phyloP scores from a whole-genome alignment of 2,888 invertebrate genomes.

The Drosophila planitibia region DNA sequence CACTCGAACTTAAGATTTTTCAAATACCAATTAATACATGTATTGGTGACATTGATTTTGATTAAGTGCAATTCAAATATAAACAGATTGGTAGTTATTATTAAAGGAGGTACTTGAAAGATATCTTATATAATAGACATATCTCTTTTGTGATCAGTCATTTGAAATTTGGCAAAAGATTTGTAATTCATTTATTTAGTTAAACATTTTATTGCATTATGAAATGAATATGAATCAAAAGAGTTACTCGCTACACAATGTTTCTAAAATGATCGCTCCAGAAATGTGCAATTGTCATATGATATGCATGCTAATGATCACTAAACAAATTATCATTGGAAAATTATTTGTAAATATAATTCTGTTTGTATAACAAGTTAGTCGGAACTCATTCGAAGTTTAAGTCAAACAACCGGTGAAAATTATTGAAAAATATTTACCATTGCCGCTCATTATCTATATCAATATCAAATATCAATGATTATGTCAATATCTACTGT shows the following conservation, averaged over 20 bases:
- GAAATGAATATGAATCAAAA: slow-evolving; percentile 3
- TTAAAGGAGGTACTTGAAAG: background rate
- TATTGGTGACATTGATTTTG: slow-evolving; percentile 55
- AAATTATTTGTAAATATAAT: slow-evolving; percentile 23
- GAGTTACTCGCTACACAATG: slow-evolving; percentile 6
- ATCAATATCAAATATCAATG: slow-evolving; percentile 48
- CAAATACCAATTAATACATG: slow-evolving; percentile 56
- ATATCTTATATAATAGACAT: slow-evolving; percentile 29
- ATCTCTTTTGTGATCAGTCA: slow-evolving; percentile 9
- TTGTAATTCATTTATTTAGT: background rate
- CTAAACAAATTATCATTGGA: slow-evolving; percentile 30
- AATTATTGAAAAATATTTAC: slow-evolving; percentile 68
- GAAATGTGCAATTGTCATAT: slow-evolving; percentile 54
- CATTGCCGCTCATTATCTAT: slow-evolving; percentile 56
- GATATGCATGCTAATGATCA: slow-evolving; percentile 47
- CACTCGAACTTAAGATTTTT: slow-evolving; percentile 49
- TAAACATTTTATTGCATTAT: background rate
- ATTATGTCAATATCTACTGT: slow-evolving; percentile 55
- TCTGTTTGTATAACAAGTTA: slow-evolving; percentile 33
- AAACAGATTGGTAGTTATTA: background rate
- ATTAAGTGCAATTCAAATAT: slow-evolving; percentile 34
- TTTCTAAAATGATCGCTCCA: slow-evolving; percentile 3
- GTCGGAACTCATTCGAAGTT: slow-evolving; percentile 33
- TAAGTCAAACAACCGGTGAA: slow-evolving; percentile 36
- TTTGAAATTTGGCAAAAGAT: background rate